These are phyloP conservation scores for Haplotaxodon microlepis DNA, from an alignment of 2,113 vertebrate genomes.

Conservation along the genomic window DNA sequence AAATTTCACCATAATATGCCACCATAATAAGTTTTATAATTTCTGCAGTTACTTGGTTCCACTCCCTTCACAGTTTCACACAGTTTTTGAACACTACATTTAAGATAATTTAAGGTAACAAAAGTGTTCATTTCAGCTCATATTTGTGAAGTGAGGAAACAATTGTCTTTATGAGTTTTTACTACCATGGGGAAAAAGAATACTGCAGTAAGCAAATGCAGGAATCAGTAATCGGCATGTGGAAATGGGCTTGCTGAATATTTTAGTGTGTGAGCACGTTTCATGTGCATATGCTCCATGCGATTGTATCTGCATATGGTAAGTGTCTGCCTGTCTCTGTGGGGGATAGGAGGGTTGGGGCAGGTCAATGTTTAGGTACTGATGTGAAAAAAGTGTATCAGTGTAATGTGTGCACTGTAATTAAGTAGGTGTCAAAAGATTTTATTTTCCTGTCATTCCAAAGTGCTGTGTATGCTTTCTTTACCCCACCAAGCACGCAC, in stretches of 20 bases:
- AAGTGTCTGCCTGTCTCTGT: neutral
- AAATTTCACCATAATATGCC: neutral
- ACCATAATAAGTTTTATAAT: neutral
- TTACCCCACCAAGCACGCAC: neutral
- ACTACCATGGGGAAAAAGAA: neutral
- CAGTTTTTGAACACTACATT: neutral
- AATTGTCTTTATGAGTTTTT: neutral
- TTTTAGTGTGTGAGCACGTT: constrained; percentile 9
- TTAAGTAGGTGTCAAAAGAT: neutral
- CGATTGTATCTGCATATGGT: neutral
- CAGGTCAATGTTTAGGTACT: neutral
- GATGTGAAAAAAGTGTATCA: neutral
- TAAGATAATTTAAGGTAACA: neutral
- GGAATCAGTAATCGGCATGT: neutral
- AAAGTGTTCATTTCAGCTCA: neutral
- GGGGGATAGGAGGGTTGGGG: neutral
- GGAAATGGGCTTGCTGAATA: neutral
- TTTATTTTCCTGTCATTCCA: constrained; percentile 3
- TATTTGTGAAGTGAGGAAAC: neutral
- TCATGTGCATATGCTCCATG: neutral
- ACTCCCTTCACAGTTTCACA: neutral
- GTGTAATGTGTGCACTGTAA: neutral
- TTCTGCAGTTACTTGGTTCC: neutral
- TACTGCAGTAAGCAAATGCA: neutral
- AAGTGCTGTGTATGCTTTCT: neutral